Evolutionary conservation across 2,113 vertebrate genomes (phyloP).

Genomic region (Petrocephalus zakoni): DNA sequence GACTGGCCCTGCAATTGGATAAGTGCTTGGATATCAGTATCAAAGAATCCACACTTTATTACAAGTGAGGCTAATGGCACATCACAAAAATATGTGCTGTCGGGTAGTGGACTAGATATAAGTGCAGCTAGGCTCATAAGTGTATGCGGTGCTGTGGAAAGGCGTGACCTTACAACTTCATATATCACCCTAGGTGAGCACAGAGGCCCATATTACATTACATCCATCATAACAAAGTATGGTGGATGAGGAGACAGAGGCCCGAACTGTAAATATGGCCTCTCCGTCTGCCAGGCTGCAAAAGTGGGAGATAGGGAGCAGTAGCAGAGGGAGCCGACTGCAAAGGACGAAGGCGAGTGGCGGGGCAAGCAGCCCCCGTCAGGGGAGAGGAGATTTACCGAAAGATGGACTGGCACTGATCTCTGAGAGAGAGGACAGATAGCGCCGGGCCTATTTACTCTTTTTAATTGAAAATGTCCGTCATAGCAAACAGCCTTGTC

Average conservation of each 20-base stretch:
- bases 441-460: slow-evolving; percentile 60
- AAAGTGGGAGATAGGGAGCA: background rate
- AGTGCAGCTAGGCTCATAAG: background rate
- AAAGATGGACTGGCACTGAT: slow-evolving; percentile 50
- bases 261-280: background rate
- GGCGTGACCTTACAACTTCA: background rate
- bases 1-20: background rate
- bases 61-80: background rate
- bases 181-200: background rate
- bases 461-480: slow-evolving; percentile 67
- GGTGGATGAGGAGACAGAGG: background rate
- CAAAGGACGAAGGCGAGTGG: too few relatives aligned
- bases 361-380: slow-evolving; percentile 33
- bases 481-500: slow-evolving; percentile 44
- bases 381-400: slow-evolving; percentile 50
- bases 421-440: slow-evolving; percentile 45
- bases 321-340: too few relatives aligned
- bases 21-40: background rate
- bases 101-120: too few relatives aligned
- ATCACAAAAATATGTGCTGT: too few relatives aligned
- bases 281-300: background rate
- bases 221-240: background rate
- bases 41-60: background rate
- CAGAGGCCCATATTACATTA: background rate
- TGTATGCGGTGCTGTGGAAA: background rate